These are phyloP conservation scores for Motacilla alba DNA, from an alignment of 2,113 vertebrate genomes.

Conservation along the genomic window DNA sequence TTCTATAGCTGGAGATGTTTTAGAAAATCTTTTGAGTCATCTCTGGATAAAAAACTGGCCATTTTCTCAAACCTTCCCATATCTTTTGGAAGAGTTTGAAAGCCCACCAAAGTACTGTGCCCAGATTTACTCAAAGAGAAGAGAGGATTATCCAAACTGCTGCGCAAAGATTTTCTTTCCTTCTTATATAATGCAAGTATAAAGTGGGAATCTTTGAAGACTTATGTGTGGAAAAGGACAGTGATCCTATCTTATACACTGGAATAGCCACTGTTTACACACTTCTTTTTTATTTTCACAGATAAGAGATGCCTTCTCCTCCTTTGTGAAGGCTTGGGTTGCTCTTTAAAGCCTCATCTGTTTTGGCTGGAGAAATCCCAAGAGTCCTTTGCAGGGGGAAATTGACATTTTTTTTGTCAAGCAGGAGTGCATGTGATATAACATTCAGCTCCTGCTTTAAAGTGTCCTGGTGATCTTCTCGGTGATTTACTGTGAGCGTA, in stretches of 20 bases:
- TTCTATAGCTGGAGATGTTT: background rate
- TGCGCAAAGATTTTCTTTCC: background rate
- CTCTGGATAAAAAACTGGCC: slow-evolving; percentile 30
- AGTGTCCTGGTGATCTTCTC: background rate
- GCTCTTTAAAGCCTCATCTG: background rate
- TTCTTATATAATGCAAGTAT: background rate
- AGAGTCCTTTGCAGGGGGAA: background rate
- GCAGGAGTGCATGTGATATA: background rate
- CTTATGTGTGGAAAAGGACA: background rate
- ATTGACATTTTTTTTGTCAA: background rate
- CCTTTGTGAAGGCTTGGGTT: background rate
- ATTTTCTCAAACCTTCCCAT: slow-evolving; percentile 26
- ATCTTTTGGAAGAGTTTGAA: slow-evolving; percentile 10
- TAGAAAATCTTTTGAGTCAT: background rate
- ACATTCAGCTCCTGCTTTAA: background rate
- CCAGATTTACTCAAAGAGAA: background rate
- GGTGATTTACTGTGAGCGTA: background rate
- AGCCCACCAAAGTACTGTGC: background rate
- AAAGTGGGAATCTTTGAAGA: background rate
- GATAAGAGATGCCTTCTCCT: background rate
- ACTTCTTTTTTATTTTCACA: background rate
- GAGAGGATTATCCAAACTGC: background rate
- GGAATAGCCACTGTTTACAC: background rate
- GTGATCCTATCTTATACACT: background rate
- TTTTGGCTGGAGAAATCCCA: background rate